phyloP scores from a whole-genome alignment of 2,113 vertebrate species.

The Microtus richardsoni region DNA sequence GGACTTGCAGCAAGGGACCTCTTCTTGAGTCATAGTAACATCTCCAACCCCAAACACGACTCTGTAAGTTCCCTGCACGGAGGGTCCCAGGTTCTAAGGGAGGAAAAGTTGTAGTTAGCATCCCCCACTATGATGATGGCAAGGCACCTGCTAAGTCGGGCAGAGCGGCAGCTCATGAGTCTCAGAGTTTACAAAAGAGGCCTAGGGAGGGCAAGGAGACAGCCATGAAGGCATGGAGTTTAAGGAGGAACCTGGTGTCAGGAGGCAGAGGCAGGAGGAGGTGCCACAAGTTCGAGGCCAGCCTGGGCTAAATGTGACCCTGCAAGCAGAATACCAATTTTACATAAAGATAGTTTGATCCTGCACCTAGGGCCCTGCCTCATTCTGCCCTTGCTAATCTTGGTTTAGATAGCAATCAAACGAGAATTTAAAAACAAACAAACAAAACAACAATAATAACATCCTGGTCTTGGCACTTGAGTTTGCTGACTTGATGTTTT shows the following conservation, averaged over 20 bases:
- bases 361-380: background rate
- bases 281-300: background rate
- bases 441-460: background rate
- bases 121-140: background rate
- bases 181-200: background rate
- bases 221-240: too few species aligned
- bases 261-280: background rate
- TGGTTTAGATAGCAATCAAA: too few species aligned
- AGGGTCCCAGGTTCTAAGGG: conserved; percentile 22
- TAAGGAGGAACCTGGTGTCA: too few species aligned
- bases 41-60: conserved; percentile 34
- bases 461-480: background rate
- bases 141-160: background rate
- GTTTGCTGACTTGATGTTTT: background rate
- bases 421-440: background rate
- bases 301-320: background rate
- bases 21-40: background rate
- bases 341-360: background rate
- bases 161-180: background rate
- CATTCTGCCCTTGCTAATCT: too few species aligned
- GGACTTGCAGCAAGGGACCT: conserved; percentile 46
- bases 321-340: background rate
- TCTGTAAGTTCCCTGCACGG: conserved; percentile 61
- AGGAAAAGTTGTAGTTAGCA: background rate
- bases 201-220: background rate